Percentiles rank a stretch among this genome's conserved stretches.
phyloP scores from a whole-genome alignment of 2,113 vertebrate genomes.

The Heloderma charlesbogerti region DNA sequence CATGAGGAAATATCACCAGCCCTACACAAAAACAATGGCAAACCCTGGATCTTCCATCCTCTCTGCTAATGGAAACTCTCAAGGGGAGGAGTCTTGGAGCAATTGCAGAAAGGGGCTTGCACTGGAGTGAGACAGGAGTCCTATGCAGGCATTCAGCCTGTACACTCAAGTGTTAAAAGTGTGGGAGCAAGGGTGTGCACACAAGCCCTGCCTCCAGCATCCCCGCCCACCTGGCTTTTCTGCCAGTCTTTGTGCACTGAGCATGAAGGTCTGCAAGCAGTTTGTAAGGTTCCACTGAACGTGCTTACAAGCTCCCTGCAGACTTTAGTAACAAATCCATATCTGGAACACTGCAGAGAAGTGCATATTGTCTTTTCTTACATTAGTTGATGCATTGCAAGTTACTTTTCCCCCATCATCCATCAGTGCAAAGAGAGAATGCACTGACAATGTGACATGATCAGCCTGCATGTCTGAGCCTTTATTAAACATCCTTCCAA shows the following conservation, averaged over 20 bases:
- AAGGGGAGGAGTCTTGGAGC: background rate
- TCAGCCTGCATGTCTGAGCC: background rate
- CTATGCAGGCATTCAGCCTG: background rate
- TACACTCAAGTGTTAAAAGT: no score
- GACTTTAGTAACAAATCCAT: background rate
- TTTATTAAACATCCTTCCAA: background rate
- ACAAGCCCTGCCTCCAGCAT: no score
- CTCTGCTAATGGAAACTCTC: background rate
- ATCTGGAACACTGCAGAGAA: background rate
- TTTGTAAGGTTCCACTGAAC: no score
- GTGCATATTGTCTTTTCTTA: background rate
- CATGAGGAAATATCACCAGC: background rate
- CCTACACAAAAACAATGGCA: background rate
- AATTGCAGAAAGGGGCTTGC: background rate
- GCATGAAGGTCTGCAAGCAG: no score
- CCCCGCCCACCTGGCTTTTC: no score
- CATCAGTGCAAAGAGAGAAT: background rate
- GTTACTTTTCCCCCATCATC: background rate
- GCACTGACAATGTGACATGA: background rate
- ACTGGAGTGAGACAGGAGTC: background rate
- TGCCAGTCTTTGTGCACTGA: no score
- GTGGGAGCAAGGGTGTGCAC: background rate
- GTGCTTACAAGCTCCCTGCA: no score
- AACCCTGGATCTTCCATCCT: background rate
- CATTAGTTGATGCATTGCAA: background rate